Evolutionary conservation across 2,113 vertebrate species (phyloP).

Genomic region (Galbula dea): DNA sequence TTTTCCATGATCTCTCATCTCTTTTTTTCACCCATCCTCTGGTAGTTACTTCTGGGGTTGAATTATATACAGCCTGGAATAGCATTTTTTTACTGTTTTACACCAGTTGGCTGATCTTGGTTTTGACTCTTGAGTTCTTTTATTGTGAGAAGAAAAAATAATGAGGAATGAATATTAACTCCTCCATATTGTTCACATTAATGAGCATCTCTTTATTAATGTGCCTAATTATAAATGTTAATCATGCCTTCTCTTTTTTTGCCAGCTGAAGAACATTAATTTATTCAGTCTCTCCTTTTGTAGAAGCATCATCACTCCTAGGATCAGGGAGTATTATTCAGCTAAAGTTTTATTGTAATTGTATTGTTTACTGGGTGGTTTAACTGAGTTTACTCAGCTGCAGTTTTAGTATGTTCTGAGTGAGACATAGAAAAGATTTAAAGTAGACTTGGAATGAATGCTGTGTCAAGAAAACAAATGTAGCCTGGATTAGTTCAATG

Average conservation of each 20-base stretch:
- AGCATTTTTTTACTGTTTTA: not conserved
- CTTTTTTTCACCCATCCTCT: not conserved
- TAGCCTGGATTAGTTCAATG: not conserved
- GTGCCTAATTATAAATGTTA: not conserved
- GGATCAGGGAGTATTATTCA: not conserved
- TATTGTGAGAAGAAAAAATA: not conserved
- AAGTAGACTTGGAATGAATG: not conserved
- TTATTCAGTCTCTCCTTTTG: not conserved
- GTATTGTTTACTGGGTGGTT: not conserved
- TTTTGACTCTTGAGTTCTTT: not conserved
- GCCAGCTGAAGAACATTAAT: not conserved
- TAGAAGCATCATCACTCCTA: not conserved
- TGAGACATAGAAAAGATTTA: not conserved
- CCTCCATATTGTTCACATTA: not conserved
- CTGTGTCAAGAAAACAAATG: not conserved
- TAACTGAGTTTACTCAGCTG: not conserved
- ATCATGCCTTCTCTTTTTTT: not conserved
- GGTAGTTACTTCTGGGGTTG: not conserved
- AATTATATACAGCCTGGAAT: not conserved
- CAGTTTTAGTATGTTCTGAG: not conserved
- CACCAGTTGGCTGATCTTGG: not conserved
- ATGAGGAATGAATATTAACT: not conserved
- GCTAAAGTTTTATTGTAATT: not conserved
- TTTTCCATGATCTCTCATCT: not conserved
- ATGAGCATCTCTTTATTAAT: not conserved